Base-by-base conservation (phyloP, 2,113 vertebrate species). In the Lophura nycthemera region DNA sequence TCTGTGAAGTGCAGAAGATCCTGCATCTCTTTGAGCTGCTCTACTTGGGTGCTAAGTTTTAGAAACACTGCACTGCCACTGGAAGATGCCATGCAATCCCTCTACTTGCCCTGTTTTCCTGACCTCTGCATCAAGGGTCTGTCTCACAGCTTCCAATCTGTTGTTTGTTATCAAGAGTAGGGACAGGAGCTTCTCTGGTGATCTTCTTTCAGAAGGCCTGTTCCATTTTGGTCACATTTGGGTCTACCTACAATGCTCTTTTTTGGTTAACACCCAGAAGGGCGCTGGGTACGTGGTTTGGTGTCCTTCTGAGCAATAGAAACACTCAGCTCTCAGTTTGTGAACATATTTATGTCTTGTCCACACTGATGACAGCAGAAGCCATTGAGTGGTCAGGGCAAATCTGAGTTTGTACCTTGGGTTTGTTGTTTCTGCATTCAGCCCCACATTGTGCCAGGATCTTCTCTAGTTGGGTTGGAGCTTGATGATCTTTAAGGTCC, bases 21-120 rank as follows among this genome's bases (percentile, higher is more conserved):
- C 77, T 32, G 75, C 27, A 71, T 54, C 40, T 66, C 63, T 89
- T 61, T 11, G 50, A 57, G 59, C 67, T 65, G 32, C 59, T 75
- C 32, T 42, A 59, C 63, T 60, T 6, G 20, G 47, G 18, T 70
- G 52, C 74, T 94, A 70, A 71, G 76, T 86, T 88, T 94, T 95
- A 79, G 89, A 94, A 92, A 45, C 11, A 0, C 40, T 43, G 64
- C n/a, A 18, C 16, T 3, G 18, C 0, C 0, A 30, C 45, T 45
- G 69, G 56, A 90, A 50, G 36, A 4, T 4, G 16, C n/a, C 3
- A 20, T 5, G 12, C 24, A 32, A 12, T 61, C 59, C 45, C 74
- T 56, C 57, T 81, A 1, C 72, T 72, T 88, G 73, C n/a, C 75
- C 78, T 85, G 15, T 27, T 86, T 96, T 93, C 67, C 60, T 79